These are phyloP conservation scores for Arremon aurantiirostris DNA, from an alignment of 2,797 vertebrate genomes.

Conservation along the genomic window DNA sequence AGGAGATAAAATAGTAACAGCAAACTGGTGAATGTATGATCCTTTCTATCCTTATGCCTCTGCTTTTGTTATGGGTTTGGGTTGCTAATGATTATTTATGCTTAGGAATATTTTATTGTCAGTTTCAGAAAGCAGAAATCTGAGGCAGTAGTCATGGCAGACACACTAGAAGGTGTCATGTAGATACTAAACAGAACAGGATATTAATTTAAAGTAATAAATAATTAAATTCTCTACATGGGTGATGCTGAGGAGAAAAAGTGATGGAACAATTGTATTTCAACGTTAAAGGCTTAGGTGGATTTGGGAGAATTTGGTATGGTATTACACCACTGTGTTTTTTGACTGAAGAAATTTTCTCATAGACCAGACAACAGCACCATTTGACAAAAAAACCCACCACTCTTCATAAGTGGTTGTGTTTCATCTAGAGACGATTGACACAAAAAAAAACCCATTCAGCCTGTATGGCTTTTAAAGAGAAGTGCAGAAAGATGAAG, in stretches of 20 bases:
- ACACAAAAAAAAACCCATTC: neutral
- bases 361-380: neutral
- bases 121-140: neutral
- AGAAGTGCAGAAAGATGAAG: neutral
- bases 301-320: neutral
- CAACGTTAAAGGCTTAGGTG: neutral
- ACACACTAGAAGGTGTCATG: neutral
- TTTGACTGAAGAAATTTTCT: neutral
- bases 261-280: neutral
- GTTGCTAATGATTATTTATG: neutral
- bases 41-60: neutral
- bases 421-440: neutral
- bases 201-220: neutral
- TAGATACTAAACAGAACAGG: neutral
- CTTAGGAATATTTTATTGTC: neutral
- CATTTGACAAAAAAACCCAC: neutral
- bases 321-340: neutral
- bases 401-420: neutral
- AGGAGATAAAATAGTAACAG: neutral
- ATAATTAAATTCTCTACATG: too few species aligned
- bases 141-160: neutral
- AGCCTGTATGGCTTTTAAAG: neutral
- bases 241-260: neutral
- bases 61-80: neutral
- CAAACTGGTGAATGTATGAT: neutral